Percentiles rank a stretch among this genome's conserved stretches.
Conservation (phyloP, 2,113 vertebrate genomes). For the Gavia stellata region DNA sequence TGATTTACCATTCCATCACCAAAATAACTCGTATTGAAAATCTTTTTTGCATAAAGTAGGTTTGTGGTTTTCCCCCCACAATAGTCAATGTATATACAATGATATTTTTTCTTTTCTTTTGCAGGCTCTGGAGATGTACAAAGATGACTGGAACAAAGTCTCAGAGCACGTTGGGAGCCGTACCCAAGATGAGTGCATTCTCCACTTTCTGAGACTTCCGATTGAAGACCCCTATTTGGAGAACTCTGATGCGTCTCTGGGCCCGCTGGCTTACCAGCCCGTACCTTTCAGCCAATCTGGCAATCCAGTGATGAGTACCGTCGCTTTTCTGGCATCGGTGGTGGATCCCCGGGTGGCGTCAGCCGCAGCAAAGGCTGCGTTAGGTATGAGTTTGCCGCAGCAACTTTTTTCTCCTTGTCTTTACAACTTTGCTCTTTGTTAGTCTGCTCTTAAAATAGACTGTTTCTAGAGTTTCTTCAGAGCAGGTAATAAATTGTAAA, state of each 20-base stretch:
- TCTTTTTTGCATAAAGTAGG: accelerated
- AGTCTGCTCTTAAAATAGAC: neutral
- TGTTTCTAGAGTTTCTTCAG: neutral
- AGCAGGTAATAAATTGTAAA: neutral
- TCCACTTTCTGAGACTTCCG: conserved; percentile 92
- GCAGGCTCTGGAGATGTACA: conserved; percentile 96
- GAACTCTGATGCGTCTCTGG: conserved; percentile 85
- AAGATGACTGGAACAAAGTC: conserved; percentile 99
- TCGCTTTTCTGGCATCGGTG: conserved; percentile 94
- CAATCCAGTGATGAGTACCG: conserved; percentile 97
- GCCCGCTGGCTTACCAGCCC: conserved; percentile 92
- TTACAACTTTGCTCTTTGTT: too few relatives aligned
- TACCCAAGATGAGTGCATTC: conserved; percentile 96
- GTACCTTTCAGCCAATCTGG: conserved; percentile 97
- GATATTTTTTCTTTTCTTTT: neutral
- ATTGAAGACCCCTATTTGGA: conserved; percentile 97
- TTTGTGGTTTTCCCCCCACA: accelerated
- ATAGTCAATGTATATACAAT: accelerated
- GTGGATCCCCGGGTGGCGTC: conserved; percentile 95
- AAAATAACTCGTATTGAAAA: accelerated
- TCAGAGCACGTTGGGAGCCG: conserved; percentile 95
- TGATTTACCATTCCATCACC: neutral
- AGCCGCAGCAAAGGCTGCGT: conserved; percentile 89
- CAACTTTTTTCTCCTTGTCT: accelerated
- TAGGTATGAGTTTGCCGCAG: conserved; percentile 71